Evolutionary conservation across 2,888 invertebrate species (phyloP).

Genomic region (Meganola albula): DNA sequence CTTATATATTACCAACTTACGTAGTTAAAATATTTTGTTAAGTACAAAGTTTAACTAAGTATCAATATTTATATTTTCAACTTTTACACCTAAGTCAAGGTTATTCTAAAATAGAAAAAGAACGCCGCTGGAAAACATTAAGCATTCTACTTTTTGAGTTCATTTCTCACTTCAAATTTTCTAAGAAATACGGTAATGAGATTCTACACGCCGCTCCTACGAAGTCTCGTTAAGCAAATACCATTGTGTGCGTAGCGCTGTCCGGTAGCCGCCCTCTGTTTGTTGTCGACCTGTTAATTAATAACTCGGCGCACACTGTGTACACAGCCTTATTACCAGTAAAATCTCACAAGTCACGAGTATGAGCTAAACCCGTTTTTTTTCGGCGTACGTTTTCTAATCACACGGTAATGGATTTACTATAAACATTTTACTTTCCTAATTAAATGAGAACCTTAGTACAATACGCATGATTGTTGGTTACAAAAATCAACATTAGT

Average conservation of each 20-base stretch:
- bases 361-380: conserved; percentile 60
- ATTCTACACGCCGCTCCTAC: conserved; percentile 62
- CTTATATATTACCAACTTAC: no score
- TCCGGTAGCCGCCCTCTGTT: conserved; percentile 71
- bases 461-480: conserved; percentile 40
- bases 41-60: no score
- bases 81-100: conserved; percentile 22
- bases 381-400: conserved; percentile 60
- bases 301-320: conserved; percentile 71
- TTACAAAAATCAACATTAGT: no score
- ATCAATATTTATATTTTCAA: conserved; percentile 15
- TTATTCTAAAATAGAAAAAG: conserved; percentile 31
- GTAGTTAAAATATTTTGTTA: no score
- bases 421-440: conserved; percentile 18
- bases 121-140: conserved; percentile 34
- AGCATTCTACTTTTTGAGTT: conserved; percentile 64
- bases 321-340: conserved; percentile 77
- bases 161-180: conserved; percentile 73
- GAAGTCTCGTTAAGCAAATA: conserved; percentile 62
- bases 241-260: conserved; percentile 67
- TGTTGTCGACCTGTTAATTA: conserved; percentile 78
- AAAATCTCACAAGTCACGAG: conserved; percentile 77
- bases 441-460: conserved; percentile 23
- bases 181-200: conserved; percentile 71
- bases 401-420: conserved; percentile 51